Evolutionary conservation across 2,888 invertebrate species (phyloP).

Genomic region (Plagodis pulveraria): DNA sequence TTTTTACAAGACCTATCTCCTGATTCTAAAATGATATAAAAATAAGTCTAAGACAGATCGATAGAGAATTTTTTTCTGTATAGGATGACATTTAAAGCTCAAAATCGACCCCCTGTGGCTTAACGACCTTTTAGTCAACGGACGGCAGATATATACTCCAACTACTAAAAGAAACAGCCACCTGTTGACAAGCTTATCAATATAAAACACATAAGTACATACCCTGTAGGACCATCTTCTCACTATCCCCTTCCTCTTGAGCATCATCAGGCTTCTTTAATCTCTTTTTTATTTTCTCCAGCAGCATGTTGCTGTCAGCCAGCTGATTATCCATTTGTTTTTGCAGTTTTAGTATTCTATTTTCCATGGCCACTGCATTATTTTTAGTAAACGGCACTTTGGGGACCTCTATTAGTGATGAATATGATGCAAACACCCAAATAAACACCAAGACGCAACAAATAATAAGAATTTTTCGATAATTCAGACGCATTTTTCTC

Average conservation of each 20-base stretch:
- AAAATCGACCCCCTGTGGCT: too few relatives aligned
- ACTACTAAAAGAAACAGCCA: not conserved
- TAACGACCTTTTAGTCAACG: too few relatives aligned
- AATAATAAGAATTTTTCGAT: constrained; percentile 58
- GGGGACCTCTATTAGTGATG: constrained; percentile 56
- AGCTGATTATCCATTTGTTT: constrained; percentile 56
- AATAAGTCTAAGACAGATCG: too few relatives aligned
- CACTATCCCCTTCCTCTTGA: constrained; percentile 30
- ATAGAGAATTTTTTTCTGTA: too few relatives aligned
- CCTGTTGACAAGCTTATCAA: not conserved
- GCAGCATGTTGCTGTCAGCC: constrained; percentile 57
- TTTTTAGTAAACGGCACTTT: constrained; percentile 35
- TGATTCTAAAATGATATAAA: too few relatives aligned
- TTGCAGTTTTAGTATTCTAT: constrained; percentile 56
- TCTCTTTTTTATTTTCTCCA: constrained; percentile 56
- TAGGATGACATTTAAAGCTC: too few relatives aligned
- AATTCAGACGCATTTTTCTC: constrained; percentile 70
- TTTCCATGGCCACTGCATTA: constrained; percentile 52
- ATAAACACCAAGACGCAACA: constrained; percentile 51
- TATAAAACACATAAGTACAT: constrained; percentile 1
- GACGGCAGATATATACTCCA: too few relatives aligned
- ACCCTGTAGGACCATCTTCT: constrained; percentile 31
- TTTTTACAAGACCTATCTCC: too few relatives aligned
- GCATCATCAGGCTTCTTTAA: constrained; percentile 45
- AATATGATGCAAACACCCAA: constrained; percentile 65